Evolutionary conservation across 2,888 invertebrate species (phyloP).

Genomic region (Phortica magna): DNA sequence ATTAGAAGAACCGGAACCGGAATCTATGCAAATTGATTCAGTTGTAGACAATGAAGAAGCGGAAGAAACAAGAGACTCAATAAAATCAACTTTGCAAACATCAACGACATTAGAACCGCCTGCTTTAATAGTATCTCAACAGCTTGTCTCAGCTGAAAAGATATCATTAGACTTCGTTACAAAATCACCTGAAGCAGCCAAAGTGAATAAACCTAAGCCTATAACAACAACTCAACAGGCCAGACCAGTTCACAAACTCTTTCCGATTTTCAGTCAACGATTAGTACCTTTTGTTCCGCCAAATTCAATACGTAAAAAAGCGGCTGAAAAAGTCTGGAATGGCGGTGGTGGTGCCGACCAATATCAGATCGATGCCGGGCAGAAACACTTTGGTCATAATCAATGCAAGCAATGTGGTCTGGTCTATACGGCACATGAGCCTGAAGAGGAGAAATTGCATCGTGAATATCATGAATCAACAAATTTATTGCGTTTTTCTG

Average conservation of each 20-base stretch:
- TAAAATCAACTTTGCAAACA: neutral
- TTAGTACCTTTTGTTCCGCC: conserved; percentile 60
- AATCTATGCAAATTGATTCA: neutral
- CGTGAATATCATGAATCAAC: conserved; percentile 85
- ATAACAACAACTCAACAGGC: neutral
- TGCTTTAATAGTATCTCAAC: neutral
- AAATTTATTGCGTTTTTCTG: conserved; percentile 85
- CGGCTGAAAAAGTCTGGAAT: conserved; percentile 51
- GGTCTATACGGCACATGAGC: conserved; percentile 80
- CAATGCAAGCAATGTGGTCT: conserved; percentile 86
- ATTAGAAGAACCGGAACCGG: neutral
- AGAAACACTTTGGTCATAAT: conserved; percentile 87
- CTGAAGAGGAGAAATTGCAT: conserved; percentile 88
- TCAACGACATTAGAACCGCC: neutral
- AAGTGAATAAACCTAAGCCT: neutral
- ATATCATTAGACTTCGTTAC: too few species aligned
- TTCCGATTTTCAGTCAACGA: conserved; percentile 75
- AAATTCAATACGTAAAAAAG: conserved; percentile 74
- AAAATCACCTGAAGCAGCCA: too few species aligned
- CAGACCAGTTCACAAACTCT: conserved; percentile 70
- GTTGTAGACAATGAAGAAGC: neutral
- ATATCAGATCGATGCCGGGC: conserved; percentile 90
- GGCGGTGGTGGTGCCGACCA: conserved; percentile 81
- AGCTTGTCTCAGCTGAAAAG: neutral
- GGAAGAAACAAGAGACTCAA: neutral